phyloP scores from a whole-genome alignment of 2,797 vertebrate species.

The Phyllotis vaccarum region DNA sequence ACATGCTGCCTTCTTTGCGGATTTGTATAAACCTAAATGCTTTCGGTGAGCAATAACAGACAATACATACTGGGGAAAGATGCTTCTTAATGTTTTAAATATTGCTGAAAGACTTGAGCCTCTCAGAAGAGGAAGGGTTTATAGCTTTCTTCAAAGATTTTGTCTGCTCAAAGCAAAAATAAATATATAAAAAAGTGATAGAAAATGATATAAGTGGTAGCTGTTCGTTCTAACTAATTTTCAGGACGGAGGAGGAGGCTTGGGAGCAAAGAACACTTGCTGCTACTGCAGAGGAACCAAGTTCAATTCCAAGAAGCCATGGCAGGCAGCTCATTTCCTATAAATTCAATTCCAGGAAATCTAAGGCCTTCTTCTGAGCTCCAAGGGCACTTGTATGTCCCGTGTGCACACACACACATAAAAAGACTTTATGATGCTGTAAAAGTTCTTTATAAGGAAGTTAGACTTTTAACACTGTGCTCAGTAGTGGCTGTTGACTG shows the following conservation, averaged over 20 bases:
- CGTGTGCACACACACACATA: not conserved
- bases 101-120: not conserved
- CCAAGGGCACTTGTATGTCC: not conserved
- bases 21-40: not conserved
- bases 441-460: not conserved
- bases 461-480: not conserved
- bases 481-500: not conserved
- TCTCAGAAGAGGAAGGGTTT: slow-evolving; percentile 54
- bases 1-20: not conserved
- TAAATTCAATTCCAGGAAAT: not conserved
- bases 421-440: not conserved
- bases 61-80: not conserved
- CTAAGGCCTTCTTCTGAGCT: not conserved
- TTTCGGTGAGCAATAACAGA: not conserved
- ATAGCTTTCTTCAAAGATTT: slow-evolving; percentile 10
- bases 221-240: not conserved
- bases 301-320: not conserved
- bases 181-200: not conserved
- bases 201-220: not conserved
- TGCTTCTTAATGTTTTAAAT: not conserved
- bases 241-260: not conserved
- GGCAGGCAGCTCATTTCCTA: not conserved
- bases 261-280: not conserved
- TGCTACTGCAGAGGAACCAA: not conserved
- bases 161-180: not conserved